Base-by-base conservation (phyloP, 37 sponge, comb jelly and placozoan genomes). In the Crambe crambe region DNA sequence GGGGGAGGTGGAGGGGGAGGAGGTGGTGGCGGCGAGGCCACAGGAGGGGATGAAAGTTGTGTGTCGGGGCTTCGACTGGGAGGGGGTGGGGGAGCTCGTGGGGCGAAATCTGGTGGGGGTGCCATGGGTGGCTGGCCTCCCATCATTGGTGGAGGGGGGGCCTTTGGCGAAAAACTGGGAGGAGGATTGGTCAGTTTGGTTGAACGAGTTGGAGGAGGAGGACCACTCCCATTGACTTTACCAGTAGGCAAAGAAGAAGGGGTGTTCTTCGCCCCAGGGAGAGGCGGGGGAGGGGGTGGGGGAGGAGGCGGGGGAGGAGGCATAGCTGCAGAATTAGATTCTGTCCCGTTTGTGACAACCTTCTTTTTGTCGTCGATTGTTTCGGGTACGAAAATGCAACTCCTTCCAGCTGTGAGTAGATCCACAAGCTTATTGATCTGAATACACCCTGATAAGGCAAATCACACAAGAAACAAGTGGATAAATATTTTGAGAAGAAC, bases 241-340 rank as follows among this genome's bases (percentile, higher is more conserved):
- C 26, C 25, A 4, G 4, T 4, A 60, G 61, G 61, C 5, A 9
- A 9, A 26, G 61, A 25, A 60, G 61, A 22, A 6, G 27, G 61
- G 31, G 31, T 65, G 12, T 65, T 65, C 31, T 2, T 9, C 66
- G 10, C 30, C 66, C 35, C 66, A 30, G 76, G 79, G 5, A 64
- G 79, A 43, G 79, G 79, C 1, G 79, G 79, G 3, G 79, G 79
- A 8, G 77, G 77, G n/a, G 77, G 77, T 56, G 77, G 77, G 39
- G 77, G 77, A 12, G 79, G 77, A 35, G 77, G 68, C 8, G 68
- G 56, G 51, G 51, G 51, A 15, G 51, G 51, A 47, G 51, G 51
- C 51, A 47, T 47, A 15, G 51, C 51, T 47, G 12, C 12, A 47
- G n/a, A n/a, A n/a, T n/a, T n/a, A n/a, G n/a, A n/a, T n/a, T n/a